A percentile compares a stretch with the other conserved stretches of the same genome.
These are phyloP conservation scores for Tromatobia lineatoria DNA, from an alignment of 2,888 invertebrate species.

Conservation along the genomic window DNA sequence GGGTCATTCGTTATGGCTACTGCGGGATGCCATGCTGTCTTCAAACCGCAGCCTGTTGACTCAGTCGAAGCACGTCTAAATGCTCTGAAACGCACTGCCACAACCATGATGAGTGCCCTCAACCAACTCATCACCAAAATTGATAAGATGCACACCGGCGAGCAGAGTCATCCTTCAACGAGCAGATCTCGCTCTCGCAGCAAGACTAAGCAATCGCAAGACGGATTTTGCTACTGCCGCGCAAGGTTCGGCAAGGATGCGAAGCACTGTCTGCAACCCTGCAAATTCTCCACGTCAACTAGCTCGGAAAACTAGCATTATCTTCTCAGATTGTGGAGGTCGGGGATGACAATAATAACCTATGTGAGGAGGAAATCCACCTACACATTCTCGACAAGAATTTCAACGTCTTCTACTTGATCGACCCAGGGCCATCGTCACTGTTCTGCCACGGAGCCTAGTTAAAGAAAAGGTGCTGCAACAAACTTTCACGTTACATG, in stretches of 20 bases:
- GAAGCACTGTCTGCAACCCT: conserved; percentile 1
- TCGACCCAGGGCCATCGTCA: conserved; percentile 56
- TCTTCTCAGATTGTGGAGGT: conserved; percentile 29
- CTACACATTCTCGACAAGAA: conserved; percentile 39
- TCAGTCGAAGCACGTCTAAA: not conserved
- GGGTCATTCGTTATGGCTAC: conserved; percentile 6
- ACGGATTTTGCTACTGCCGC: conserved; percentile 53
- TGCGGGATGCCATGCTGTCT: not conserved
- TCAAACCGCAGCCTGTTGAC: not conserved
- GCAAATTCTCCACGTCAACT: not conserved
- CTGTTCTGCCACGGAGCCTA: conserved; percentile 33
- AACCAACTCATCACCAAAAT: not conserved
- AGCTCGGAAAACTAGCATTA: conserved; percentile 36
- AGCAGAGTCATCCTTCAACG: not conserved
- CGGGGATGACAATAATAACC: conserved; percentile 8
- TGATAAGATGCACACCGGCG: not conserved
- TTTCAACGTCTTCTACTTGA: conserved; percentile 25
- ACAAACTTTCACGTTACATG: conserved; percentile 46
- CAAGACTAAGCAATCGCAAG: not conserved
- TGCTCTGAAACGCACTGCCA: not conserved
- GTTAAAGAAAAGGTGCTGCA: not conserved
- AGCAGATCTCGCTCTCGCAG: conserved; percentile 30
- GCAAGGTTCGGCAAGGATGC: conserved; percentile 16
- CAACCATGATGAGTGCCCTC: not conserved
- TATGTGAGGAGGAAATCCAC: conserved; percentile 22